A percentile compares a stretch with the other conserved stretches of the same genome.
phyloP scores from a whole-genome alignment of 2,113 vertebrate genomes.

The Apistogramma diplotaenia region DNA sequence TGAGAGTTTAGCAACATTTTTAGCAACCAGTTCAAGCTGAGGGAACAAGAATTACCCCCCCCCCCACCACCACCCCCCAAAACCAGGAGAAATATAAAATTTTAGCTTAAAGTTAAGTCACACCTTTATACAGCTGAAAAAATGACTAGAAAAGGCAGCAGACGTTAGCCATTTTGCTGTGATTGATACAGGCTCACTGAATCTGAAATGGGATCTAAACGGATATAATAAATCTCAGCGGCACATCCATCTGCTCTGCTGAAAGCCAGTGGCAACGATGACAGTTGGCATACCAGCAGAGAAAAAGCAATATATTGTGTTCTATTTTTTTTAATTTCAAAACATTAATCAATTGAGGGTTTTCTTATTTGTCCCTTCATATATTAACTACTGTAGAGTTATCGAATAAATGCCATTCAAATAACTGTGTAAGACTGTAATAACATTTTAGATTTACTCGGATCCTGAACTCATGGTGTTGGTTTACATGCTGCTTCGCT shows the following conservation, averaged over 20 bases:
- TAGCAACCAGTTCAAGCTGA: neutral
- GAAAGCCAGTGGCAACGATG: slow-evolving; percentile 4
- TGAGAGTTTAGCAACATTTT: neutral
- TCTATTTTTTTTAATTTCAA: neutral
- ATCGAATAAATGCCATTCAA: neutral
- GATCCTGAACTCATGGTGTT: neutral
- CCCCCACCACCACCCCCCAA: no score
- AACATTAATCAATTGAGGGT: neutral
- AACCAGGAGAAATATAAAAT: neutral
- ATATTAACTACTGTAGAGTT: neutral
- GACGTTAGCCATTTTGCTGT: neutral
- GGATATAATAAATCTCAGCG: slow-evolving; percentile 27
- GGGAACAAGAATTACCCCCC: neutral
- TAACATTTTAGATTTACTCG: neutral
- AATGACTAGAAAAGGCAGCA: neutral
- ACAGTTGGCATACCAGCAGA: neutral
- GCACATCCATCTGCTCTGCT: slow-evolving; percentile 25
- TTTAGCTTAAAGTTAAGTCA: neutral
- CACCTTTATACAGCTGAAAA: neutral
- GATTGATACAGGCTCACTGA: slow-evolving; percentile 16
- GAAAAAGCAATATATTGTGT: neutral
- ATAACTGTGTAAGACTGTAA: neutral
- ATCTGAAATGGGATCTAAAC: slow-evolving; percentile 33
- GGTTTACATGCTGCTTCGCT: neutral
- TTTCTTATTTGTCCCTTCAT: neutral